phyloP scores from a whole-genome alignment of 2,797 vertebrate genomes.

The Gymnocypris eckloni region DNA sequence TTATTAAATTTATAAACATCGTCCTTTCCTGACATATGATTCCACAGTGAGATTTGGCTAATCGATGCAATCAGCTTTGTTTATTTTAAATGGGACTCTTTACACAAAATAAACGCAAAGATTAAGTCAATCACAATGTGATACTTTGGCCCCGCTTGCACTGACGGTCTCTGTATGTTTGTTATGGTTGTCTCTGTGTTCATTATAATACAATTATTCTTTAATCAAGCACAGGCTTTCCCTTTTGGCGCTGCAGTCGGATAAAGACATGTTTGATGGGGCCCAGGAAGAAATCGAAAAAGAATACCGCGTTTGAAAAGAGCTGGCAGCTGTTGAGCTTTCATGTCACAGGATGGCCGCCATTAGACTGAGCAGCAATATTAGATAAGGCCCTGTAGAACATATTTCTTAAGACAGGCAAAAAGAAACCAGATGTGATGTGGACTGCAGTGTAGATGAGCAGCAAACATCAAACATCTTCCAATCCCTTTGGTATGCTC shows the following conservation, averaged over 20 bases:
- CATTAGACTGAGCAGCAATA: constrained; percentile 55
- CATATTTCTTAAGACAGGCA: constrained; percentile 59
- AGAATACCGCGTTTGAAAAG: constrained; percentile 43
- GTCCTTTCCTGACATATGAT: neutral
- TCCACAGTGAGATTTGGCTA: constrained; percentile 6
- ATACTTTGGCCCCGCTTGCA: constrained; percentile 24
- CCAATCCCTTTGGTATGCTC: constrained; percentile 49
- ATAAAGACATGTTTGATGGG: constrained; percentile 48
- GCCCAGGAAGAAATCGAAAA: constrained; percentile 42
- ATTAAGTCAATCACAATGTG: constrained; percentile 42
- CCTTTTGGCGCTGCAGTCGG: constrained; percentile 26
- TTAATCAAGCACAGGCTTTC: constrained; percentile 53
- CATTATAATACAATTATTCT: constrained; percentile 43
- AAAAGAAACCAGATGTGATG: constrained; percentile 63
- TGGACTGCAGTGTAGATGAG: constrained; percentile 50
- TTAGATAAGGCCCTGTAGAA: constrained; percentile 61
- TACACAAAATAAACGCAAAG: constrained; percentile 15
- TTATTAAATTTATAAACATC: neutral
- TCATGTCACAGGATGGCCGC: constrained; percentile 54
- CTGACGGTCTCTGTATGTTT: constrained; percentile 39
- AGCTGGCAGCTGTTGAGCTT: constrained; percentile 57
- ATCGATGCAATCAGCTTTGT: constrained; percentile 31
- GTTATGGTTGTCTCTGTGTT: constrained; percentile 30
- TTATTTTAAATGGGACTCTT: constrained; percentile 30
- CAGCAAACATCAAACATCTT: constrained; percentile 57